Base-by-base conservation (phyloP, 2,113 vertebrate genomes). In the Dunckerocampus dactyliophorus region DNA sequence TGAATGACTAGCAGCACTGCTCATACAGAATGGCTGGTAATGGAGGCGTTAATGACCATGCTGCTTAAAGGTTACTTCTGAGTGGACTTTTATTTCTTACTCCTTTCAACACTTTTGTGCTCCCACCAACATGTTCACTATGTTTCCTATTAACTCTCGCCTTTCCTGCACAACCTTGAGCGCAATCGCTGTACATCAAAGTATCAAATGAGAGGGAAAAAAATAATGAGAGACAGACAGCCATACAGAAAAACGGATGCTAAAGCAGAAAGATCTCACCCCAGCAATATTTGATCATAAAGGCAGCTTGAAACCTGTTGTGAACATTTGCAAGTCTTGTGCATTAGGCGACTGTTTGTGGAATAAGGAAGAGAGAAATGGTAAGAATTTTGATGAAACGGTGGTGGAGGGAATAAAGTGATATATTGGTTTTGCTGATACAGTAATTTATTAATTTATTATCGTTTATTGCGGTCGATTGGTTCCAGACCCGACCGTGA, bases 41-140 rank as follows among this genome's bases (percentile, higher is more conserved):
- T 84, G 84, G 77, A 81, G 75, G 83, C 84, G 72, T 82, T 83
- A 84, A 86, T 87, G 71, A 87, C 79, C 73, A 68, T 69, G 84
- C 83, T 83, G 64, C 82, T 82, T 84, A 85, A 88, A 86, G 80
- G 85, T 89, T 85, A 82, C 80, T 65, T 76, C 61, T 70, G 75
- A 77, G 77, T 77, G 61, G 71, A 74, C 77, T 82, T 82, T 88
- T 85, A 78, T 63, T 74, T 79, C 74, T 78, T 68, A 75, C 69
- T 76, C 77, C 75, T 57, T 68, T 86, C 82, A 81, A 85, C 85
- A 85, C 82, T 76, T 86, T 72, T 62, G 69, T 71, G 61, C 62
- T 72, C 59, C 74, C 71, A 78, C 73, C 64, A 75, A 76, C 60
- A 63, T 84, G 70, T 62, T 79, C 77, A 68, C 79, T 85, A 82